Evolutionary conservation across 1,140 invertebrate genomes (phyloP).

Genomic region (Aporrectodea caliginosa): DNA sequence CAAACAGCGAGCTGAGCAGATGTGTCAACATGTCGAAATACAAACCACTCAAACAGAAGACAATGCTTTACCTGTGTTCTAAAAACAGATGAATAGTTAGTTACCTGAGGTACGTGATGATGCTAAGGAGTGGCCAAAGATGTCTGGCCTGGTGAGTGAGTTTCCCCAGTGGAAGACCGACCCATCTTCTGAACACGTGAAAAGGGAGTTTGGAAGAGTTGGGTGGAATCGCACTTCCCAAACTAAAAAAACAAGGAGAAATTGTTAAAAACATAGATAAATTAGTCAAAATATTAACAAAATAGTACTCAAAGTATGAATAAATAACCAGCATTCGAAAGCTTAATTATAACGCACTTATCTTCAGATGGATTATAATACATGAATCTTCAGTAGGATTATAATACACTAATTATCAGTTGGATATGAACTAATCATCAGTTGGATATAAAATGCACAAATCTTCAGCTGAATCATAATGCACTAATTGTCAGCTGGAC

Average conservation of each 20-base stretch:
- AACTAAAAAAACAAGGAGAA: constrained; percentile 55
- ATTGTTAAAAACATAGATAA: not conserved
- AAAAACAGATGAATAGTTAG: not conserved
- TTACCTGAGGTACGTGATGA: not conserved
- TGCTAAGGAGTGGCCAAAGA: not conserved
- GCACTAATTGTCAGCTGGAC: too few species aligned
- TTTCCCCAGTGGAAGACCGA: constrained; percentile 81
- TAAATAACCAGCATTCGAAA: too few species aligned
- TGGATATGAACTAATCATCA: not conserved
- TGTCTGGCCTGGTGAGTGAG: not conserved
- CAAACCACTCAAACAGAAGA: not conserved
- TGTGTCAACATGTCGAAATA: not conserved
- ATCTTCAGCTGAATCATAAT: too few species aligned
- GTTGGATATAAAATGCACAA: too few species aligned
- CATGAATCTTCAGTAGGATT: too few species aligned
- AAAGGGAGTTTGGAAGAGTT: constrained; percentile 73
- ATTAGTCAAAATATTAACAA: not conserved
- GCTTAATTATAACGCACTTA: too few species aligned
- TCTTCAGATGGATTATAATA: too few species aligned
- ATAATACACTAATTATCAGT: too few species aligned
- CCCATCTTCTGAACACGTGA: constrained; percentile 73
- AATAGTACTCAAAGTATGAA: too few species aligned
- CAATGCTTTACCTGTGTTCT: not conserved
- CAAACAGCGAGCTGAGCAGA: not conserved
- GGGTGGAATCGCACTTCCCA: constrained; percentile 79